Base-by-base conservation (phyloP, 2,888 invertebrate species). In the Agrotis puta region DNA sequence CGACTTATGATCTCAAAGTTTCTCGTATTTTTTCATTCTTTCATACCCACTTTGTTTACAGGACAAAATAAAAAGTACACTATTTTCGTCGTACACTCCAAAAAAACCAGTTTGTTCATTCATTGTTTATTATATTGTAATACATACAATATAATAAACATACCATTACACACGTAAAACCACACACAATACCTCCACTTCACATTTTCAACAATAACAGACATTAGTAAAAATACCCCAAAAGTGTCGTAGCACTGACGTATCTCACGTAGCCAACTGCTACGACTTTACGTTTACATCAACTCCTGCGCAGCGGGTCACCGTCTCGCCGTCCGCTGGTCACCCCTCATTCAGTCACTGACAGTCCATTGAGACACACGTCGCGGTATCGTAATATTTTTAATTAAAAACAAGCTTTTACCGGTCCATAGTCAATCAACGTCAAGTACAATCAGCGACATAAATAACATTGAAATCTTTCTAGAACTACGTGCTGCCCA, bases 231-330 rank as follows among this genome's bases (percentile, higher is more conserved):
- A 71, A 73, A 20, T 48, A 39, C 43, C 63, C 51, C 14, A 53
- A 79, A 79, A 50, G 20, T 33, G 13, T 73, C 79, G 51, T 79
- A 79, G 77, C 68, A 33, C 20, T 64, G 77, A 61, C 68, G 77
- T 68, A 56, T 63, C 65, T 51, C 51, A 63, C 76, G 65, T 64
- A 76, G 77, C 61, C 57, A 33, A 57, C 18, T 7, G 47, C 64
- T 58, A 74, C 59, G 48, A 43, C 43, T 65, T 45, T 13, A 56
- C n/a, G 39, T 39, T 39, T 39, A 62, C 33, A 64, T 59, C 81
- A n/a, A 68, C 77, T 81, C 77, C 33, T 54, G 68, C 81, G 81
- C 81, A 24, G 43, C 39, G 13, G n/a, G 33, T 56, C 56, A 56
- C 39, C 39, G 39, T 11, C 39, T 39, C 11, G 39, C 11, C 2